Base-by-base conservation (phyloP, 2,113 vertebrate genomes). In the Siphamia tubifer region DNA sequence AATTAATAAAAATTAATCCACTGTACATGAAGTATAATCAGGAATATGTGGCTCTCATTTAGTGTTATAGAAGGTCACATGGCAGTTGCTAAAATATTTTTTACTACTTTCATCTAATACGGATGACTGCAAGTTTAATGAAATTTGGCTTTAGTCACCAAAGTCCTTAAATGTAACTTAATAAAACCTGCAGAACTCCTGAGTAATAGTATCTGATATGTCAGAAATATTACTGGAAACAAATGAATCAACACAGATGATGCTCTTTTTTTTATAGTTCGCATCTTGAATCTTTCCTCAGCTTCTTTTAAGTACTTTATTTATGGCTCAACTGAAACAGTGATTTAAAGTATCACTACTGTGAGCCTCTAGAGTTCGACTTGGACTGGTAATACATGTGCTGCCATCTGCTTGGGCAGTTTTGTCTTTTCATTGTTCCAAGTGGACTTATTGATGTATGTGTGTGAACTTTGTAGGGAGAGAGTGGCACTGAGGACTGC, bases 401-500 rank as follows among this genome's bases (percentile, higher is more conserved):
- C 40, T 27, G 28, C 30, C 62, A 27, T 73, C 32, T 61, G 52
- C 8, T n/a, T 8, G 25, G 23, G 27, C 39, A 53, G 60, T 51
- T 68, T 27, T 27, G 43, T 63, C 47, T 77, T 61, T 78, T 56
- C 45, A 35, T 27, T 31, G 54, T 52, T 71, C 47, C 27, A 52
- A 49, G 21, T 58, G 21, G 60, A 68, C 48, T 54, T 75, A 43
- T 74, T 55, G 21, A 40, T 39, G 38, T 74, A n/a, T n/a, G 32
- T 71, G 25, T 69, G 45, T 63, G 71, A 63, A 71, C 77, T 79
- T 84, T 65, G 53, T 40, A 99, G 98, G 98, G 98, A 0, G 96
- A 99, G 90, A 95, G 86, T 43, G 97, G 96, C 9, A 89, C 81
- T 11, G 94, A 95, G 35, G 97, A 99, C 87, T 99, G 98, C 70